Evolutionary conservation across 64 coral and sea anemone species (phyloP), one percentile per base, ranked within the genome.

Genomic region (Porites australiensis): DNA sequence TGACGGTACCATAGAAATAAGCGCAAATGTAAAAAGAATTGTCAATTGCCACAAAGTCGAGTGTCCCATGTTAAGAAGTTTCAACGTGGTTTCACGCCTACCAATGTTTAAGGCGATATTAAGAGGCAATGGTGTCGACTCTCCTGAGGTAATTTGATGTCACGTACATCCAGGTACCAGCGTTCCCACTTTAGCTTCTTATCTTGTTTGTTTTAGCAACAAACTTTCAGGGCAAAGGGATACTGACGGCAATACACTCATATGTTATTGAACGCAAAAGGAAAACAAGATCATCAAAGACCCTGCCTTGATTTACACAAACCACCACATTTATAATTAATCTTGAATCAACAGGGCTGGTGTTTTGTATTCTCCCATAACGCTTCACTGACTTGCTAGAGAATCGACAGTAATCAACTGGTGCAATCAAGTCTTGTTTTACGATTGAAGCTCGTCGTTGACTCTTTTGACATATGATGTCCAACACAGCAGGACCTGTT

Each of bases 121-220:
- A 46, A n/a, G 58, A 63, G 81, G 44, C 81, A 83, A 83, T 37
- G 27, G 12, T 82, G 44, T 48, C 60, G 68, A 65, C 46, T 83
- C 14, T 68, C 81, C 81, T 83, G 81, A 83, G 81, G 81, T 83
- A 83, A 83, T 83, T 83, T 83, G 81, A 83, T 83, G 81, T 83
- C 81, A 83, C 81, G 14, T 64, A 45, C 15, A 64, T 60, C 44
- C 79, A 3, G 81, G 81, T 83, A 83, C 81, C 81, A 45, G 81
- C 46, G 81, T 51, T 83, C 81, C 44, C 46, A 67, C 81, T 83
- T 83, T 83, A 83, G 81, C 61, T 76, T 50, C 81, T 83, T 83
- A 67, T 67, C 81, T 83, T 63, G 44, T 50, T 83, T 82, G 79
- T 82, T 83, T 82, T 66, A 23, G 18, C 4, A 63, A 22, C 44